Conservation (phyloP, 2,888 invertebrate genomes). For the Allolobophora icterica region DNA sequence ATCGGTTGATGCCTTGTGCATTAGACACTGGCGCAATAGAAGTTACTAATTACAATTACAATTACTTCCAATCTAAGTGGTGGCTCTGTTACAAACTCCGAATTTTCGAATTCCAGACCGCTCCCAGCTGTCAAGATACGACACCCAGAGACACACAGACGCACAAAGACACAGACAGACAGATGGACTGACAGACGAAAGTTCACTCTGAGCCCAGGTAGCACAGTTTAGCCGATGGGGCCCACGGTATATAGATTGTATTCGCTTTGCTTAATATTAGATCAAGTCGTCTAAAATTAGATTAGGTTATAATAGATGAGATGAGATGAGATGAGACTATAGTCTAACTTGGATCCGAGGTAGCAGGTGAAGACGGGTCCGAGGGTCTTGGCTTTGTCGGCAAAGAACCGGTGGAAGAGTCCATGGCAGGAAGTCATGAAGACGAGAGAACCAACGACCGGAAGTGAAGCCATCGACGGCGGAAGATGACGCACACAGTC, state of each 20-base stretch:
- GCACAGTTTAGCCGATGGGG: too few species aligned
- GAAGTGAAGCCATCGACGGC: conserved; percentile 19
- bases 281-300: too few species aligned
- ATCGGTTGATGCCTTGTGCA: too few species aligned
- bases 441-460: background rate
- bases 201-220: background rate
- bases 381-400: background rate
- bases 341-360: conserved; percentile 22
- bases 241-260: too few species aligned
- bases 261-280: too few species aligned
- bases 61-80: too few species aligned
- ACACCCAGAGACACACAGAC: background rate
- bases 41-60: too few species aligned
- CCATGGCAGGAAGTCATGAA: background rate
- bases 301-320: too few species aligned
- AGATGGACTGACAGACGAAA: background rate
- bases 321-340: background rate
- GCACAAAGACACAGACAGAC: background rate
- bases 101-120: too few species aligned
- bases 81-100: too few species aligned
- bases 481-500: background rate
- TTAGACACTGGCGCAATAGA: too few species aligned
- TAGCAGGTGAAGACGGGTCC: conserved; percentile 2
- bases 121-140: too few species aligned
- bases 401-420: background rate